phyloP scores from a whole-genome alignment of 2,113 vertebrate genomes.

The Pelecanus crispus region DNA sequence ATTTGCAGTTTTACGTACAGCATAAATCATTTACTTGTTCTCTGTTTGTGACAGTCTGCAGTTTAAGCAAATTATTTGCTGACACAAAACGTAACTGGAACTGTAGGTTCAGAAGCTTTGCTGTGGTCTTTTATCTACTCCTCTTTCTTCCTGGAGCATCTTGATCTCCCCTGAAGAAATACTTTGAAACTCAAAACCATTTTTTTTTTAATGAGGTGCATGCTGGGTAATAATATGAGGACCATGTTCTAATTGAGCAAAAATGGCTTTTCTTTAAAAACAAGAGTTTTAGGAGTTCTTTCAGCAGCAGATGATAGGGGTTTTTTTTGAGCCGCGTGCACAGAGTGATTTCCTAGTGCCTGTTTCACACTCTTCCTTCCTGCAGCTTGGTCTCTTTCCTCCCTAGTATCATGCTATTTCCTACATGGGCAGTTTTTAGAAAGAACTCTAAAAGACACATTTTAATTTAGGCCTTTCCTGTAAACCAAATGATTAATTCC shows the following conservation, averaged over 20 bases:
- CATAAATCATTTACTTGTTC: conserved; percentile 24
- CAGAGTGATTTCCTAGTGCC: neutral
- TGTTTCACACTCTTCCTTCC: neutral
- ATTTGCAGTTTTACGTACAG: neutral
- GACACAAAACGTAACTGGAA: neutral
- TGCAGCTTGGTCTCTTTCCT: neutral
- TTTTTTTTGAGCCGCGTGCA: neutral
- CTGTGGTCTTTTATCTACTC: conserved; percentile 16
- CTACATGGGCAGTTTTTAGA: neutral
- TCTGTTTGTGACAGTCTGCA: conserved; percentile 22
- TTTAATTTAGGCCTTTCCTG: neutral
- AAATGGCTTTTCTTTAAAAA: neutral
- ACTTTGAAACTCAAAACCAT: neutral
- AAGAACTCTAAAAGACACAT: neutral
- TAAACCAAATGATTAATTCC: neutral
- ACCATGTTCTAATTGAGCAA: neutral
- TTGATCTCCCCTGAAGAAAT: conserved; percentile 24
- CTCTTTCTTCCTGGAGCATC: neutral
- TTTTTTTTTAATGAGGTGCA: neutral
- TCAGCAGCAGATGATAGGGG: neutral
- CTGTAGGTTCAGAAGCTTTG: conserved; percentile 1
- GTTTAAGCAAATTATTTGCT: conserved; percentile 54
- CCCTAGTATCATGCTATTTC: neutral
- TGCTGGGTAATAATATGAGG: neutral
- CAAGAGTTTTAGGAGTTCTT: neutral